Percentiles rank a stretch among this genome's conserved stretches.
Conservation (phyloP, 1,140 invertebrate genomes). For the Sinella curviseta region DNA sequence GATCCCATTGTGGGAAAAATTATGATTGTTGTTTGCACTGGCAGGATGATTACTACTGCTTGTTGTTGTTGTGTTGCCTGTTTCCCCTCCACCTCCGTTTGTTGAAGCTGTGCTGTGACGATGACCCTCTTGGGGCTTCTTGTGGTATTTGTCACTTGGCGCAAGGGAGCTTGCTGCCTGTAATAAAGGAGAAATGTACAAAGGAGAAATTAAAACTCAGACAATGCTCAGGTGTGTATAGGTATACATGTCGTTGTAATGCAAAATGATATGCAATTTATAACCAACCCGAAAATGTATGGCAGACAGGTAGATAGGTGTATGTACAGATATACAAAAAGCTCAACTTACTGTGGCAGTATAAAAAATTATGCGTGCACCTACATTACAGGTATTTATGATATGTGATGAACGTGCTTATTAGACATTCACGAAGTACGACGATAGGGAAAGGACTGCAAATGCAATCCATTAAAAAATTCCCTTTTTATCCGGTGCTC, state of each 20-base stretch:
- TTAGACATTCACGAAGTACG: too few species aligned
- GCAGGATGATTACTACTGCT: not conserved
- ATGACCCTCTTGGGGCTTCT: constrained; percentile 6
- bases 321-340: too few species aligned
- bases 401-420: too few species aligned
- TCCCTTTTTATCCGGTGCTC: not conserved
- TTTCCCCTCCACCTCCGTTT: not conserved
- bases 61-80: not conserved
- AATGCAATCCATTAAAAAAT: not conserved
- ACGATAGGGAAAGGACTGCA: too few species aligned
- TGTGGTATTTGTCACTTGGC: constrained; percentile 38
- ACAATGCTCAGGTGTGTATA: constrained; percentile 14
- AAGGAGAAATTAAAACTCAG: constrained; percentile 7
- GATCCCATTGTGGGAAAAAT: constrained; percentile 18
- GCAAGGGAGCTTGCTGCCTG: constrained; percentile 39
- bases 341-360: too few species aligned
- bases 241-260: too few species aligned
- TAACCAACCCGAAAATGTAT: too few species aligned
- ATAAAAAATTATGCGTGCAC: too few species aligned
- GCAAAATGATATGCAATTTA: too few species aligned
- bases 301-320: too few species aligned
- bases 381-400: too few species aligned
- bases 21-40: constrained; percentile 5
- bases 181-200: not conserved
- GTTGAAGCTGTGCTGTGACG: not conserved